These are phyloP conservation scores for Synchiropus splendidus DNA, from an alignment of 2,113 vertebrate species.

Conservation along the genomic window DNA sequence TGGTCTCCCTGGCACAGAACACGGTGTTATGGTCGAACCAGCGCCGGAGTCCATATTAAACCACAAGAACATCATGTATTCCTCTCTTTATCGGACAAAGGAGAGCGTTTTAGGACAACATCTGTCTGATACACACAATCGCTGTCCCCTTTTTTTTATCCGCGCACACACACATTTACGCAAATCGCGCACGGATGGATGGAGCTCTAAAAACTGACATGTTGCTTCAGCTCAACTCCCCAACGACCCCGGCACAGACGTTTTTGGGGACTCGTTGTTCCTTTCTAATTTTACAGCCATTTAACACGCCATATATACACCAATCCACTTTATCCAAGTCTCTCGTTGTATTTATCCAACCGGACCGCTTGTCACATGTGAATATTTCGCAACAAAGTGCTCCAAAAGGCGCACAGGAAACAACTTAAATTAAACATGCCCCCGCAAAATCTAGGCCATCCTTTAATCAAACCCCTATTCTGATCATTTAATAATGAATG, in stretches of 20 bases:
- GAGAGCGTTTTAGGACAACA: slow-evolving; percentile 44
- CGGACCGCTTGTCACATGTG: slow-evolving; percentile 14
- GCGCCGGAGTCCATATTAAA: slow-evolving; percentile 4
- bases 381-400: slow-evolving; percentile 43
- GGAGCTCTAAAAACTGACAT: slow-evolving; percentile 35
- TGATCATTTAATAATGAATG: too few species aligned
- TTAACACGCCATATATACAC: not conserved
- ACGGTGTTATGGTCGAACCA: slow-evolving; percentile 9
- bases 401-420: slow-evolving; percentile 45
- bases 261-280: slow-evolving; percentile 10
- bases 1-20: slow-evolving; percentile 2
- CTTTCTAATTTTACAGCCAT: slow-evolving; percentile 8
- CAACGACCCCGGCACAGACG: slow-evolving; percentile 12
- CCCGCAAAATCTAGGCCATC: slow-evolving; percentile 48
- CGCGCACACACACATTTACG: slow-evolving; percentile 2
- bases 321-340: too few species aligned
- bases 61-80: slow-evolving; percentile 34
- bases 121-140: slow-evolving; percentile 29
- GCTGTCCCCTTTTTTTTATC: not conserved
- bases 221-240: slow-evolving; percentile 33
- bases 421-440: slow-evolving; percentile 56
- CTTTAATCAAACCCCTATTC: slow-evolving; percentile 21
- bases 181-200: slow-evolving; percentile 14
- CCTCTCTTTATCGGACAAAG: slow-evolving; percentile 42
- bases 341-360: too few species aligned